Evolutionary conservation across 2,888 invertebrate genomes (phyloP), one percentile per base, ranked within the genome.

Genomic region (Biston stratarius): DNA sequence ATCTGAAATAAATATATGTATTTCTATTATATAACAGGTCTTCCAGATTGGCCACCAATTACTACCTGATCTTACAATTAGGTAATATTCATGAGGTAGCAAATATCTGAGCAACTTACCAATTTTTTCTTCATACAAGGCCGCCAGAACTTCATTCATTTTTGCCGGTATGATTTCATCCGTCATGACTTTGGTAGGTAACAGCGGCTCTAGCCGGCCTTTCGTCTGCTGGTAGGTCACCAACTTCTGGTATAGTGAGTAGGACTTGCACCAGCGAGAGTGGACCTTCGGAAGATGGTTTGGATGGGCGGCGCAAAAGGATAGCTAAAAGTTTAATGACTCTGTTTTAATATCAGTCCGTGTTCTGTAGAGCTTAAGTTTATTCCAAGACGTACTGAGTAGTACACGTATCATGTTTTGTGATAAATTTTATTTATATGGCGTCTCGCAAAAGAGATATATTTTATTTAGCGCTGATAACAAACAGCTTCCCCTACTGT

Each of bases 251-350:
- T 96, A 96, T 0, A 96, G 85, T n/a, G 88, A 89, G 77, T 95
- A 96, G 0, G 95, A 94, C 57, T 91, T 91, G 81, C 97, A 97
- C 95, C 96, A 96, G 12, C 92, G 86, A 8, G 89, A 83, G 77
- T 96, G 96, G 0, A 82, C 75, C 56, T 88, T 87, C 0, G 87
- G 86, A 0, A 94, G 80, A 77, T 96, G 96, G 2, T 91, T 87
- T 0, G 91, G 88, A 42, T 91, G 81, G 5, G 88, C 87, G 8
- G 90, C 86, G 77, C 96, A 95, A 75, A 86, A 95, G 0, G 96
- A 95, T 71, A 95, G 90, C 90, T 94, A 79, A 0, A 77, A 76
- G 56, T 14, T 55, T 40, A 11, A 14, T 6, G 14, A 14, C 1
- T 7, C 34, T 3, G 15, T 0, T 34, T 36, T 36, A 51, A 2